phyloP scores from a whole-genome alignment of 1,140 invertebrate species.

The Trichoplusia ni region DNA sequence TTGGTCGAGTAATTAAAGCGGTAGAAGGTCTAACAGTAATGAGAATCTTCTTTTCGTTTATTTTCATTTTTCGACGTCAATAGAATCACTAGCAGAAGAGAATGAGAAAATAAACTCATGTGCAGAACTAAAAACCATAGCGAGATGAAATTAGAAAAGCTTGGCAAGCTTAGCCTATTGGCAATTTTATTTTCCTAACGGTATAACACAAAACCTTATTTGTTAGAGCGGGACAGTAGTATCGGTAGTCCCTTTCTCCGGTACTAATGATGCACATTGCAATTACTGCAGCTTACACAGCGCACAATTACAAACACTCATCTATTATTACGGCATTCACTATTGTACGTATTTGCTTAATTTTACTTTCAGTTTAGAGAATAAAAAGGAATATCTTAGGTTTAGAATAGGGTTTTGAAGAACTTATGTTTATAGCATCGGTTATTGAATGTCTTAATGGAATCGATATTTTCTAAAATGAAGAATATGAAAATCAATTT shows the following conservation, averaged over 20 bases:
- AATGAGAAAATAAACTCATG: background rate
- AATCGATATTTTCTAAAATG: no score
- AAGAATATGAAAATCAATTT: no score
- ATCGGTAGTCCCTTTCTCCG: background rate
- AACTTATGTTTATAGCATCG: no score
- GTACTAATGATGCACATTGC: conserved; percentile 53
- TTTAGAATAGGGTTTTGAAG: no score
- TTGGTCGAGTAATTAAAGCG: background rate
- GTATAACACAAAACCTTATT: conserved; percentile 3
- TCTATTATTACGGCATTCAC: conserved; percentile 44
- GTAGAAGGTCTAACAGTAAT: background rate
- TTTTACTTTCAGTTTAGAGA: conserved; percentile 30
- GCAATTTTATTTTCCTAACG: conserved; percentile 4
- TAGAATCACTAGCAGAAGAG: background rate
- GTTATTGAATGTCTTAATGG: no score
- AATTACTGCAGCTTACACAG: conserved; percentile 46
- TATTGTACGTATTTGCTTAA: conserved; percentile 40
- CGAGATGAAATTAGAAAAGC: background rate
- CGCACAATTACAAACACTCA: conserved; percentile 42
- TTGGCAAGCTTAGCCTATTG: background rate
- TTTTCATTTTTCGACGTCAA: no score
- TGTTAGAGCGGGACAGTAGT: background rate
- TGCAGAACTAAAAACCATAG: background rate
- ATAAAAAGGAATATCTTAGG: conserved; percentile 21
- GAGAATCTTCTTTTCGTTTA: background rate